Conservation (phyloP, 2,888 invertebrate genomes). For the Colostygia pectinataria region DNA sequence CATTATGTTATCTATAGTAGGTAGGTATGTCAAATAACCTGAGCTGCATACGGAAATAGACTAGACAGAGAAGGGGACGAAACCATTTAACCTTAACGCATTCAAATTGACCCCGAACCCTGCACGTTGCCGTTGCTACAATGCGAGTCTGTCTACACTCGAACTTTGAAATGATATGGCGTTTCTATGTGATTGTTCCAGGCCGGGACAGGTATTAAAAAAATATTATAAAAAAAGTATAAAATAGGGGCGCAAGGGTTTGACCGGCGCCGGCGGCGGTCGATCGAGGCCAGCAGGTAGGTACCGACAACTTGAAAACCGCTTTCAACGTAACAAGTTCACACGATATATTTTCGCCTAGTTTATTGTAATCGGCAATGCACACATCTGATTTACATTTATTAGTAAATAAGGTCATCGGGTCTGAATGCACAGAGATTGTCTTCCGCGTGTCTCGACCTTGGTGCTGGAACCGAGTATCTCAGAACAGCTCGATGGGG, state of each 20-base stretch:
- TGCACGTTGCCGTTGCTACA: conserved; percentile 28
- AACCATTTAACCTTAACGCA: conserved; percentile 30
- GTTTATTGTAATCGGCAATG: conserved; percentile 35
- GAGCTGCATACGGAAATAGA: conserved; percentile 21
- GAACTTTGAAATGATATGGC: conserved; percentile 38
- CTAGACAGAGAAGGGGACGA: conserved; percentile 19
- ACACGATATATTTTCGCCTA: conserved; percentile 50
- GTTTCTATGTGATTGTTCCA: conserved; percentile 74
- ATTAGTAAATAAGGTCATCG: conserved; percentile 65
- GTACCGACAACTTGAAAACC: conserved; percentile 55
- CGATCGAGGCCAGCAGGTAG: conserved; percentile 66
- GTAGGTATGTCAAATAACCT: not conserved
- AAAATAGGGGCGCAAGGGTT: conserved; percentile 58
- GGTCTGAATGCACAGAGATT: conserved; percentile 70
- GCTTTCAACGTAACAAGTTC: conserved; percentile 56
- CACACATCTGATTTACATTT: conserved; percentile 52
- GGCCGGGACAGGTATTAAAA: conserved; percentile 60
- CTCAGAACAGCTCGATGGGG: conserved; percentile 36
- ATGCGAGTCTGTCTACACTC: conserved; percentile 29
- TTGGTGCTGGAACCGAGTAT: conserved; percentile 50
- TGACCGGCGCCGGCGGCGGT: conserved; percentile 39
- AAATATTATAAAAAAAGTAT: conserved; percentile 44
- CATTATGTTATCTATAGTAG: no score
- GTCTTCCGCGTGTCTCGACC: conserved; percentile 75
- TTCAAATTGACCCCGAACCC: conserved; percentile 35